Evolutionary conservation across 1,140 invertebrate genomes (phyloP), one percentile per base, ranked within the genome.

Genomic region (Nephotettix cincticeps): DNA sequence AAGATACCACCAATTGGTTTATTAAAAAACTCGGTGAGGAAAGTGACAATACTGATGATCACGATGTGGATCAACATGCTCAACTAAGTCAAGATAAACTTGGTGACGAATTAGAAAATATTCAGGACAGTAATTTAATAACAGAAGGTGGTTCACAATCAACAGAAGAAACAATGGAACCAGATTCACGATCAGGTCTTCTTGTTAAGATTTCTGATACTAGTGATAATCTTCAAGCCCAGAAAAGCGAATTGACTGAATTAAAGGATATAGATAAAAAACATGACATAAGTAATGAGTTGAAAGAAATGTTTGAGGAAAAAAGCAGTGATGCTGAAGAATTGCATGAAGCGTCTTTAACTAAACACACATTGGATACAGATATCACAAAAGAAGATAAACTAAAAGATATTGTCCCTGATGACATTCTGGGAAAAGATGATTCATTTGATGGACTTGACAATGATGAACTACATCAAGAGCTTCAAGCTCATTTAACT

Each of bases 271-370:
- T 67, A n/a, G 32, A n/a, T 21, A 67, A 67, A 17, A 67, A 67
- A 25, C 32, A 67, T 43, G 64, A 67, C 17, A 43, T 67, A 25
- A 67, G 32, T 21, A 67, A 67, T 27, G 64, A 67, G 27, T 25
- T 67, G 27, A 67, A 40, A 17, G 64, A 67, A 25, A 67, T 67
- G 40, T 67, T 67, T 67, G 32, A 43, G 11, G 32, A 67, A 27
- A 67, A 43, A 21, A 47, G 25, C n/a, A 30, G 45, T 56, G 43
- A 51, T 69, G 67, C 36, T 29, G 51, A 54, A 27, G 67, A 69
- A 56, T 17, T 27, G 1, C 43, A 69, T 13, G 67, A 68, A 11
- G 21, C 43, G 3, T n/a, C 32, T 6, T 27, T 47, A 13, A 29
- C n/a, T 2, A 54, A 32, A 54, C 28, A 54, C 4, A 9, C 21